Evolutionary conservation across 2,113 vertebrate genomes (phyloP), one percentile per base, ranked within the genome.

Genomic region (Cololabis saira): DNA sequence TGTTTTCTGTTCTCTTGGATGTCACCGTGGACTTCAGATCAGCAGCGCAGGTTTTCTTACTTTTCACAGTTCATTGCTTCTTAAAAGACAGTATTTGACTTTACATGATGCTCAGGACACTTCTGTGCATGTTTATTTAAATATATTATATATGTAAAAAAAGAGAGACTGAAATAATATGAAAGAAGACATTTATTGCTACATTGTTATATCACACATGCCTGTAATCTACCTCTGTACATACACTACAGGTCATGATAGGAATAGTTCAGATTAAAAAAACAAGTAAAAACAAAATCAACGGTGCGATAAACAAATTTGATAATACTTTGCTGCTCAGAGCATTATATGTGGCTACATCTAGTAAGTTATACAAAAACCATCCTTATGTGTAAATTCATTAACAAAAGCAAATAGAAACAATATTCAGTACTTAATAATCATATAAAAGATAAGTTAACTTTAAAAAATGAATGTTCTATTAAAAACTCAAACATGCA

Each of bases 401-500:
- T 42, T 22, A 51, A 65, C 40, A 75, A 74, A 79, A 73, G 53
- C 60, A 84, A 83, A 74, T 63, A 67, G 27, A 80, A 49, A 89
- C 33, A 71, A 78, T 21, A 67, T 67, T 45, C 58, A 73, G 62
- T 68, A 68, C 72, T 75, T 76, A 85, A 82, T 63, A 87, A 78
- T 74, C 86, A 84, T 91, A 91, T 83, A 89, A 91, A 92, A 92
- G 66, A 89, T 90, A 90, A 87, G 51, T 84, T 86, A 83, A 87
- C 89, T 62, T 85, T 87, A 78, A 19, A 85, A 86, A 45, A 49
- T 12, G 0, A 57, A 76, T 15, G 17, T 52, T 76, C 72, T 82
- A 86, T 69, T 71, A 61, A 83, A 89, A 89, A 75, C 63, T 73
- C 37, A 77, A 86, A 87, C 83, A 85, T 82, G 78, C 82, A 76